A percentile compares a stretch with the other conserved stretches of the same genome.
Conservation (phyloP, 2,797 vertebrate species). For the Avahi laniger region DNA sequence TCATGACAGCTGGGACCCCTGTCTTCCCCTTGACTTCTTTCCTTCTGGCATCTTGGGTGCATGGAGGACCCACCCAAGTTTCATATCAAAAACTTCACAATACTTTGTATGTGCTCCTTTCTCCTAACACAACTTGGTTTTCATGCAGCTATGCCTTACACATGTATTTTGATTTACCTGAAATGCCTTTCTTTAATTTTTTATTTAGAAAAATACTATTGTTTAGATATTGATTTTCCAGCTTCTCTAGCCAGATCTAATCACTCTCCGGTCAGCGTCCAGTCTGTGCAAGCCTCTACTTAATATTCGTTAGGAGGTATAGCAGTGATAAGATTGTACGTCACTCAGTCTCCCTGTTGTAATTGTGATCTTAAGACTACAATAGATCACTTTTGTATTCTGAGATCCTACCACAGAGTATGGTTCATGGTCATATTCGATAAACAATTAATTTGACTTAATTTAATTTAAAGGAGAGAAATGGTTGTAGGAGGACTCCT, state of each 20-base stretch:
- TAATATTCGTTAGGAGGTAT: background rate
- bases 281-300: background rate
- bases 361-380: background rate
- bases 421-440: background rate
- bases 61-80: background rate
- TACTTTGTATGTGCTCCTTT: background rate
- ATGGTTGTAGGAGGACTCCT: background rate
- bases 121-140: constrained; percentile 21
- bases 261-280: background rate
- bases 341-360: background rate
- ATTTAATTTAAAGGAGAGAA: constrained; percentile 36
- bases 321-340: background rate
- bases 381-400: background rate
- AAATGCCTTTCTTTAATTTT: constrained; percentile 30
- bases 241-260: background rate
- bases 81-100: background rate
- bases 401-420: background rate
- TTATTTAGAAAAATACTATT: background rate
- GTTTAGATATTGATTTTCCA: constrained; percentile 34
- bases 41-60: background rate
- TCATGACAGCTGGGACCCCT: background rate
- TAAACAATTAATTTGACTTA: constrained; percentile 1
- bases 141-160: background rate
- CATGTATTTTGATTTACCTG: background rate
- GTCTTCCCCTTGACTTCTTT: background rate